These are phyloP conservation scores for Candidula unifasciata DNA, from an alignment of 2,888 invertebrate species.

Conservation along the genomic window DNA sequence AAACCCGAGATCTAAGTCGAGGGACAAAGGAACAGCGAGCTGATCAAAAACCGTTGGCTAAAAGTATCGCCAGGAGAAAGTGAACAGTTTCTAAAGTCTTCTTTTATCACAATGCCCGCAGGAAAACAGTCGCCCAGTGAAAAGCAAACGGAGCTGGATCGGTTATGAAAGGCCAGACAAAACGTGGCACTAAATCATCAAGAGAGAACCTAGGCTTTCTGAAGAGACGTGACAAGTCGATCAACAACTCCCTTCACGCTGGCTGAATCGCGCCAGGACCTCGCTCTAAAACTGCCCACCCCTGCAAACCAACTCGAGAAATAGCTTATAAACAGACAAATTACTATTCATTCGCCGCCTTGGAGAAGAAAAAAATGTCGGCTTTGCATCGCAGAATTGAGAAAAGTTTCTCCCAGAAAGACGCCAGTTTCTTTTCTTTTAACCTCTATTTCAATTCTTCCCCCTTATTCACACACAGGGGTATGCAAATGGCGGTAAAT, in stretches of 20 bases:
- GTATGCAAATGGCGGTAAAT: slow-evolving; percentile 45
- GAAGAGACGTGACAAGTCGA: slow-evolving; percentile 52
- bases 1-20: slow-evolving; percentile 56
- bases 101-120: slow-evolving; percentile 42
- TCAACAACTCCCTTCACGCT: slow-evolving; percentile 52
- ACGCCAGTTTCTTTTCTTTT: slow-evolving; percentile 8
- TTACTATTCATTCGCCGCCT: slow-evolving; percentile 45
- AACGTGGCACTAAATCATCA: slow-evolving; percentile 53
- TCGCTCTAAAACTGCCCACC: slow-evolving; percentile 35
- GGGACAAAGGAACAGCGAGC: slow-evolving; percentile 57
- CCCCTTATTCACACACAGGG: background rate
- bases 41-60: slow-evolving; percentile 54
- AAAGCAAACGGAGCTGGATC: slow-evolving; percentile 43
- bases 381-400: slow-evolving; percentile 47
- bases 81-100: slow-evolving; percentile 49
- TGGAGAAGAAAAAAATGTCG: slow-evolving; percentile 47
- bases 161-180: slow-evolving; percentile 49
- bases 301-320: slow-evolving; percentile 28
- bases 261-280: slow-evolving; percentile 37
- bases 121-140: slow-evolving; percentile 41
- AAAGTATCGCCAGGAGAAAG: slow-evolving; percentile 37
- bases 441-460: slow-evolving; percentile 29
- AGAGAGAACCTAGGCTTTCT: slow-evolving; percentile 46
- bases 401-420: slow-evolving; percentile 31
- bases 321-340: slow-evolving; percentile 48